Base-by-base conservation (phyloP, 2,797 vertebrate genomes). In the Geotria australis region DNA sequence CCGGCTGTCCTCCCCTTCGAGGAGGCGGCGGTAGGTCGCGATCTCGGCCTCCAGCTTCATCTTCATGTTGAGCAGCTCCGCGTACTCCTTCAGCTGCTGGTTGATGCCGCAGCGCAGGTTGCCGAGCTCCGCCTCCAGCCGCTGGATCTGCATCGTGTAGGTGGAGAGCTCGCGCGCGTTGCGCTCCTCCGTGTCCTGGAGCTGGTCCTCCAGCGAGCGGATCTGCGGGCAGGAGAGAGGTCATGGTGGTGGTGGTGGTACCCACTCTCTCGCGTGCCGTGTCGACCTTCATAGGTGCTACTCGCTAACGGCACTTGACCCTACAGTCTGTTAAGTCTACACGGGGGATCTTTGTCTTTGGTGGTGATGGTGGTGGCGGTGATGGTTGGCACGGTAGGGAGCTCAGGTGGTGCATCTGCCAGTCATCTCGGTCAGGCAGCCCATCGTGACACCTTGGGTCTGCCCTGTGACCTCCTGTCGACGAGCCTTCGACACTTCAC, bases 161-260 rank as follows among this genome's bases (percentile, higher is more conserved):
- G 75, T 73, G 8, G 3, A 38, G 57, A 78, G 12, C 1, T 68
- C 65, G 1, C 59, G 59, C 1, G 57, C 55, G 48, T 67, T 65
- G 53, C 73, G 74, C 1, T 45, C 13, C 45, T 70, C 64, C 2
- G 64, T 66, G 51, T 60, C 65, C 10, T 14, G 62, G 61, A 76
- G 59, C 1, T 63, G 70, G 2, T 73, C 68, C 55, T 79, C 76
- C 60, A 79, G 65, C 1, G 68, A 72, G 12, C 45, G 15, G 58
- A 74, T 70, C 80, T 83, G 66, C n/a, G n/a, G n/a, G n/a, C n/a
- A n/a, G n/a, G n/a, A n/a, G n/a, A n/a, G n/a, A n/a, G n/a, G n/a
- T n/a, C n/a, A n/a, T n/a, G n/a, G n/a, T 78, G 85, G 45, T 79
- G 78, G 58, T 96, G 74, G 38, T 85, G 76, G 62, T 94, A 85